Base-by-base conservation (phyloP, 2,113 vertebrate genomes). In the Cinclus cinclus region DNA sequence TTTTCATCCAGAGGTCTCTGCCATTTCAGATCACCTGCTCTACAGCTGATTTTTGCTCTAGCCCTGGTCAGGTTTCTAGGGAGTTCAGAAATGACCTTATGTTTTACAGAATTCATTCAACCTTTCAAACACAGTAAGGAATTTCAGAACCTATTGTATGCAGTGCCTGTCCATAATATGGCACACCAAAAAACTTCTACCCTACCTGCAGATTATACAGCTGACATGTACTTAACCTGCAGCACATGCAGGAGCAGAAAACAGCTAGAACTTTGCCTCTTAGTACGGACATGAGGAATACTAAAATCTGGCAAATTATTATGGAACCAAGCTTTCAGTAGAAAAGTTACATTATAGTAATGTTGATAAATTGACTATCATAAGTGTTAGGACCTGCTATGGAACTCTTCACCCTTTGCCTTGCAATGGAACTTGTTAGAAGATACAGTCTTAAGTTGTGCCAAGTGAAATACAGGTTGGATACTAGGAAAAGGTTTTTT, bases 71-170 rank as follows among this genome's bases (percentile, higher is more conserved):
- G 42, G 49, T 91, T 96, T 91, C 94, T 60, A 87, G 70, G 62
- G 78, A 90, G 74, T 83, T 95, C 84, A 93, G 90, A 96, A 92
- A 85, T 85, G 7, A 85, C 81, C 78, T 79, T 71, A 44, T n/a
- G 13, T 87, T 87, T 82, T 82, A 89, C 33, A 85, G 35, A 82
- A 94, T 60, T 68, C 62, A 73, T 87, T 87, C 87, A 60, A 75
- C 49, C 31, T 91, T 94, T 90, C 80, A 92, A 89, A 67, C 49
- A 63, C 35, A 71, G 60, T 30, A 71, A 60, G 35, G 86, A 71
- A 84, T 91, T 86, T 75, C 58, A 76, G n/a, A 74, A 76, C 8
- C 44, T 87, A 27, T 49, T 92, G 30, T 92, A 75, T n/a, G 19
- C 16, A 44, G 39, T 21, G 33, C 18, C 44, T 70, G 17, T 35